These are phyloP conservation scores for Notothenia rossii DNA, from an alignment of 2,113 vertebrate species.

Conservation along the genomic window DNA sequence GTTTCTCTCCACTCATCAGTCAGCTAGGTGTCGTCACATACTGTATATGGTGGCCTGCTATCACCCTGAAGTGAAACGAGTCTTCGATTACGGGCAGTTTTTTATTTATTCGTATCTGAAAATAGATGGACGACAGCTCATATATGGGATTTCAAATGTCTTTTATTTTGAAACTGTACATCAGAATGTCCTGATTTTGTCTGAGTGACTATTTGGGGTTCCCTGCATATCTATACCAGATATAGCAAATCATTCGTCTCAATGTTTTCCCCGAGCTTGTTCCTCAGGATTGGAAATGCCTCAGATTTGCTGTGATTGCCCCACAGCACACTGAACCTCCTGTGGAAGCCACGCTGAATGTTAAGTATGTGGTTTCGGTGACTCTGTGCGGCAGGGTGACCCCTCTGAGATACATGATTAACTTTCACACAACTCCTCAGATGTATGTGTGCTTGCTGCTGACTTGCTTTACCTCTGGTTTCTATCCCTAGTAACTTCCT, in stretches of 20 bases:
- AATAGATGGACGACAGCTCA: no score
- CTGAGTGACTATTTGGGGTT: no score
- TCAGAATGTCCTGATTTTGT: no score
- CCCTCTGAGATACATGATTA: slow-evolving; percentile 18
- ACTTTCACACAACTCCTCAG: neutral
- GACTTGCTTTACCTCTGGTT: neutral
- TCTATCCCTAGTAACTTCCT: neutral
- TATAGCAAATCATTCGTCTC: neutral
- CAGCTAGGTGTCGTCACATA: no score
- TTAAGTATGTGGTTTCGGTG: slow-evolving; percentile 21
- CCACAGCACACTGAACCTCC: neutral
- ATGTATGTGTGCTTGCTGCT: slow-evolving; percentile 1
- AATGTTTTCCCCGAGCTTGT: neutral
- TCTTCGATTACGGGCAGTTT: no score
- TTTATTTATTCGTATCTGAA: no score
- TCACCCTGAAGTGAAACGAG: no score
- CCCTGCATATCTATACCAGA: neutral
- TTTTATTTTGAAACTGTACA: no score
- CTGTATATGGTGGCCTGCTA: no score
- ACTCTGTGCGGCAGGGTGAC: slow-evolving; percentile 22
- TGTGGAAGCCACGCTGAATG: slow-evolving; percentile 1
- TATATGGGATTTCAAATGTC: no score
- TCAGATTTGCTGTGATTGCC: neutral
- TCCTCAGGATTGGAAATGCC: neutral
- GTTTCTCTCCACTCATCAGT: no score